Evolutionary conservation across 2,113 vertebrate species (phyloP).

Genomic region (Varanus komodoensis): DNA sequence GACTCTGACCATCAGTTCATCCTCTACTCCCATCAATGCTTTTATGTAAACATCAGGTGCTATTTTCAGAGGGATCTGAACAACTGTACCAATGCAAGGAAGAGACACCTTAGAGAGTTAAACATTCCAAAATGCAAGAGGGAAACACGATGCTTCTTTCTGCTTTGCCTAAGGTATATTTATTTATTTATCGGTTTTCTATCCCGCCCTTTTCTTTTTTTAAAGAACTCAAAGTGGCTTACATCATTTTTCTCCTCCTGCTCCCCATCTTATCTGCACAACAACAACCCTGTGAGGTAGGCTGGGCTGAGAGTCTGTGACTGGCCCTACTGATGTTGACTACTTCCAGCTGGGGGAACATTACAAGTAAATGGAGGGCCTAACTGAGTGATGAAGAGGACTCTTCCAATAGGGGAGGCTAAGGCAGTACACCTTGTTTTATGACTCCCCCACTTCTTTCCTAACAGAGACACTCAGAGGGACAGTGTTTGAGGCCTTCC

Average conservation of each 20-base stretch:
- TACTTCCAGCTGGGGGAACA: neutral
- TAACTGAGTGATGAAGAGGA: neutral
- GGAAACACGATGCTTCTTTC: neutral
- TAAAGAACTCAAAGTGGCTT: too few species aligned
- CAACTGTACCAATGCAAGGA: conserved; percentile 50
- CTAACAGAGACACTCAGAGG: neutral
- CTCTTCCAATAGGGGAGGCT: neutral
- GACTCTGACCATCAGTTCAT: conserved; percentile 62
- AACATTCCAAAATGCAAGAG: neutral
- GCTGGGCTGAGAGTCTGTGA: too few species aligned
- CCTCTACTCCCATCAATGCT: conserved; percentile 13
- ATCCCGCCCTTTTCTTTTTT: too few species aligned
- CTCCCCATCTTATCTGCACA: too few species aligned
- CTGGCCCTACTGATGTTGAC: neutral
- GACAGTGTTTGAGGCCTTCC: neutral
- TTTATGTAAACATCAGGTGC: conserved; percentile 35
- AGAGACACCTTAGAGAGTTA: neutral
- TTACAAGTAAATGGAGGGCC: neutral
- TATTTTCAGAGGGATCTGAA: conserved; percentile 61
- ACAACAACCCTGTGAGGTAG: too few species aligned
- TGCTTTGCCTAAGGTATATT: neutral
- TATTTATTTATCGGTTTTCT: too few species aligned
- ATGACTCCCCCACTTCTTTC: neutral
- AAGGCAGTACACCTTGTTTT: too few species aligned
- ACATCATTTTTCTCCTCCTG: too few species aligned